Evolutionary conservation across 2,888 invertebrate genomes (phyloP), one percentile per base, ranked within the genome.

Genomic region (Nymphalis urticae): DNA sequence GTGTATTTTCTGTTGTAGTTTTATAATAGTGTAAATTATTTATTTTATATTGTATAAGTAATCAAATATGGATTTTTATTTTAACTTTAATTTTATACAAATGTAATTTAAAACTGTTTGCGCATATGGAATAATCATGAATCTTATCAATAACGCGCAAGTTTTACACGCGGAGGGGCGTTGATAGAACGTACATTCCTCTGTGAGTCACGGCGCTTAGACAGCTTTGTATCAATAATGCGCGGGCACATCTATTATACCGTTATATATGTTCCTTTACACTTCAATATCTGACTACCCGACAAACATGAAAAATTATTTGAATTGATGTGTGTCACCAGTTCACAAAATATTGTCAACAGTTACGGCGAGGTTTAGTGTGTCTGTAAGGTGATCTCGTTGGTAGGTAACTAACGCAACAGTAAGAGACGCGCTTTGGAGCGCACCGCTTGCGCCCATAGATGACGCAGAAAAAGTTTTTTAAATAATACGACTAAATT

Each of bases 401-500:
- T 36, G 69, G 61, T 66, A 61, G 69, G 61, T 66, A 61, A 53
- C 63, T 63, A 66, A 68, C 69, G 56, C 51, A 73, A 77, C 84
- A 89, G 89, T 90, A 80, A 88, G 83, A 87, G 84, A 82, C 85
- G 87, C 84, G 88, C 85, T 77, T 82, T 80, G 79, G 85, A 86
- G 86, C 87, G 86, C 85, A 80, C 85, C 87, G 90, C 90, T 83
- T 89, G 91, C 90, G 87, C 83, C 74, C 54, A 53, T 56, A 48
- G 76, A 74, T 75, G 72, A 70, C 76, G 76, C 53, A 53, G 13
- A 53, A 24, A 53, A 27, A 13, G 53, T 53, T 24, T 21, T 53
- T 42, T 42, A 42, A 16, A 53, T 6, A 53, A 24, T 13, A 21
- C 77, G 53, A 73, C 74, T 73, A 77, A 75, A 74, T 66, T 68